Conservation (phyloP, 2,113 vertebrate genomes). For the Geococcyx californianus region DNA sequence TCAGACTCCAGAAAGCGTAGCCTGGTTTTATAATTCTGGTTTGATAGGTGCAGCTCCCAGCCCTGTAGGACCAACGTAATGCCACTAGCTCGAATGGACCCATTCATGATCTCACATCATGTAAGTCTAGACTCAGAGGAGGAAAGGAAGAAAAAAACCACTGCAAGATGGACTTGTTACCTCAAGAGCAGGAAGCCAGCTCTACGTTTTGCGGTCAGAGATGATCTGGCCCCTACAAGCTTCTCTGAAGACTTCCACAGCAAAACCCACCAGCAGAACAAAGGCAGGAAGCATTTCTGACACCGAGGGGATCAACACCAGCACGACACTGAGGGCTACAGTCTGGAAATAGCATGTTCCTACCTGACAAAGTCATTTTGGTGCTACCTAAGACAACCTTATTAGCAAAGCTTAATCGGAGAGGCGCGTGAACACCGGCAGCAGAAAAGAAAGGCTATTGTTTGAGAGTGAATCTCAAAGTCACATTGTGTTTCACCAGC, state of each 20-base stretch:
- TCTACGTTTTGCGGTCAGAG: neutral
- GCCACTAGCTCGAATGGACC: neutral
- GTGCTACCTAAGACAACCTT: neutral
- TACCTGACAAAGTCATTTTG: neutral
- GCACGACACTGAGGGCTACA: rapidly evolving
- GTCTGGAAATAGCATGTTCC: neutral
- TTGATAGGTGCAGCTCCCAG: neutral
- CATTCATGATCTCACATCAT: rapidly evolving
- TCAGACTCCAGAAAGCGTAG: neutral
- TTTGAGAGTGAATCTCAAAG: neutral
- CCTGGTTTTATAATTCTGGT: neutral
- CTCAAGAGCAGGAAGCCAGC: neutral
- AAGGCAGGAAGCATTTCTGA: neutral
- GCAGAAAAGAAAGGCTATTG: neutral
- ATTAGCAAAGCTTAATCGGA: neutral
- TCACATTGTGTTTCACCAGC: neutral
- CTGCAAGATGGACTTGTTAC: neutral
- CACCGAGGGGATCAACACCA: neutral
- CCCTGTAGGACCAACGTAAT: neutral
- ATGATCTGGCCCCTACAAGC: neutral
- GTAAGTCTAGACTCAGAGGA: neutral
- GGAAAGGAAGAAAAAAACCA: neutral
- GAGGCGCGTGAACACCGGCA: neutral
- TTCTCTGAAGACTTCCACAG: neutral
- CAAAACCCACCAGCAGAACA: neutral